Base-by-base conservation (phyloP, 1,140 invertebrate species). In the Macrobrachium rosenbergii region DNA sequence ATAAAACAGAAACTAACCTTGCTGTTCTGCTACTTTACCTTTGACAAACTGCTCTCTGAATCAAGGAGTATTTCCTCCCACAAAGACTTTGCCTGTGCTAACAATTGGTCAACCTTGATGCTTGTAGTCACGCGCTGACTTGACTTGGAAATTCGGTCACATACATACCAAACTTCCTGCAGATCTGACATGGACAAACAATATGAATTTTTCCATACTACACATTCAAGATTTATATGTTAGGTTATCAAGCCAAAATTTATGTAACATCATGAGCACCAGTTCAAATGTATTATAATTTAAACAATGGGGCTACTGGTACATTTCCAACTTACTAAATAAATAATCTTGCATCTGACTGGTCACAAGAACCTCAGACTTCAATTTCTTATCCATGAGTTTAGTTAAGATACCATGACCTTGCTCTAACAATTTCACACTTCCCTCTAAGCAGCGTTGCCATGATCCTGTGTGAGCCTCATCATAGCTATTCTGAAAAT, bases 391-490 rank as follows among this genome's bases (percentile, higher is more conserved):
- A 3, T 59, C 62, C 19, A 21, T 37, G 10, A 87, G 84, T 21
- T 45, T 87, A 19, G 64, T 37, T 0, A 87, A 69, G n/a, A 62
- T 82, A 2, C 63, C 78, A n/a, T 23, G 23, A 23, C 78, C 78
- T 16, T 80, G 67, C 16, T 80, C 10, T 58, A 87, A 21, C 7
- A 87, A 28, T 21, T 59, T 60, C 6, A 87, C n/a, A 21, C 78
- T 73, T 19, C 84, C 78, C 67, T 80, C 59, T 58, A 87, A 60
- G 28, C 84, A 87, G 63, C 84, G 16, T 72, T 87, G 64, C 84
- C 84, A 87, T 7, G 84, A 87, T 17, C 84, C 84, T 17, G 84
- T 87, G 84, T 87, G 84, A 5, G 84, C 84, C 63, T 87, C 84
- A 43, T 81, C 82, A 63, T 83, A 58, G 63, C 23, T 69, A 45